Evolutionary conservation across 1,140 invertebrate genomes (phyloP), one percentile per base, ranked within the genome.

Genomic region (Whitmania pigra): DNA sequence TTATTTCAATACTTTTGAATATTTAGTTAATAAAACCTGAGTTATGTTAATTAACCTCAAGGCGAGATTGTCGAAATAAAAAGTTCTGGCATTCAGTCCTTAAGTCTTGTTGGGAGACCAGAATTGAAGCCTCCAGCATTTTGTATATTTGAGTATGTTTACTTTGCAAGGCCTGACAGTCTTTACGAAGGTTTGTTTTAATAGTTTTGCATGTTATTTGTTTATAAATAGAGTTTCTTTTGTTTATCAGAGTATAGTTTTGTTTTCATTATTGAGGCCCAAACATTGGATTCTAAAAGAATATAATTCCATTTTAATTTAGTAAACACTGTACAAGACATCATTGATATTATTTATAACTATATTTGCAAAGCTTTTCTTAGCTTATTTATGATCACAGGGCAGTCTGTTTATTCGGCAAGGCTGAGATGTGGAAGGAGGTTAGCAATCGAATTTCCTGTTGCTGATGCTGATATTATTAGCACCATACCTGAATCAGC

Each of bases 61-160:
- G 95, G 94, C 53, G 94, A 98, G 85, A 96, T 97, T 71, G 89
- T 98, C 17, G 93, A 97, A 83, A 85, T 98, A 73, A 91, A 91
- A 0, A 85, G 87, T 43, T 85, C 89, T 75, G 94, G 94, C 53
- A 87, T 94, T 60, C 87, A 88, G 74, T 92, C 91, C 0, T 88
- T 95, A 70, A 89, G 89, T 76, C 90, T 94, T 72, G 88, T 95
- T 31, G 79, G 79, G 2, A 74, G 83, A 69, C 89, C 89, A 0
- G 85, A 89, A 60, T 86, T 87, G 75, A 88, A 75, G 6, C 78
- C 87, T 25, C 88, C 91, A 76, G 93, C 95, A 0, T 95, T 98
- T 82, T 98, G 95, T 81, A 97, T 98, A 76, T 98, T 98, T 82
- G 95, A 98, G 84, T 98, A 98, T 82, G 94, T 98, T 0, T 98